Evolutionary conservation across 2,888 invertebrate species (phyloP), one percentile per base, ranked within the genome.

Genomic region (Archips crataeganus): DNA sequence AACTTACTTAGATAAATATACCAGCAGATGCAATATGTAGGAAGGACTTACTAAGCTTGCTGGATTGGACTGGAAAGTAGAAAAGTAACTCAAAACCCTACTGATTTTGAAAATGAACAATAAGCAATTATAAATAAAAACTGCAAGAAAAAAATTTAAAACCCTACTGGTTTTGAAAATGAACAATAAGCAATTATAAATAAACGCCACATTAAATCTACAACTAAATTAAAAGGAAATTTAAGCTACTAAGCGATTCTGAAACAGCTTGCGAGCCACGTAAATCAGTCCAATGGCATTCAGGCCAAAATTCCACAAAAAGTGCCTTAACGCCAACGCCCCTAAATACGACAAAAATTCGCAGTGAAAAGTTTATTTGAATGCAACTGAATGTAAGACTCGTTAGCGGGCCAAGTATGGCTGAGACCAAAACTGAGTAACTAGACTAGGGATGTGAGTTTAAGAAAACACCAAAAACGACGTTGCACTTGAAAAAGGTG

Each of bases 321-420:
- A 42, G 51, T 65, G 51, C 65, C 60, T 54, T 23, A 54, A 23
- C 23, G 62, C 54, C 47, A 69, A n/a, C 61, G 73, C 66, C 66
- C 69, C 69, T 73, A 84, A 86, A 85, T 79, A 79, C 85, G 83
- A 83, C 85, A 84, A 86, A 80, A 82, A 82, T 79, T 83, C 80
- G 75, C 81, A 75, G 76, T 76, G 79, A 85, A 87, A 84, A 85
- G 83, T 86, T 84, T 85, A 87, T 88, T 90, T 86, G 82, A 87
- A 87, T 87, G 81, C 80, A 83, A 82, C 81, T 88, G 87, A 90
- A 90, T 88, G 85, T 85, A 82, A 80, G 80, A 80, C 84, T 87
- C 86, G 84, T 87, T 87, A 87, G 84, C 80, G 78, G 77, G 77
- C 77, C 72, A 73, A 81, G 76, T 75, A 72, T 71, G 74, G 71